phyloP scores from a whole-genome alignment of 2,113 vertebrate genomes.

The Eolophus roseicapilla region DNA sequence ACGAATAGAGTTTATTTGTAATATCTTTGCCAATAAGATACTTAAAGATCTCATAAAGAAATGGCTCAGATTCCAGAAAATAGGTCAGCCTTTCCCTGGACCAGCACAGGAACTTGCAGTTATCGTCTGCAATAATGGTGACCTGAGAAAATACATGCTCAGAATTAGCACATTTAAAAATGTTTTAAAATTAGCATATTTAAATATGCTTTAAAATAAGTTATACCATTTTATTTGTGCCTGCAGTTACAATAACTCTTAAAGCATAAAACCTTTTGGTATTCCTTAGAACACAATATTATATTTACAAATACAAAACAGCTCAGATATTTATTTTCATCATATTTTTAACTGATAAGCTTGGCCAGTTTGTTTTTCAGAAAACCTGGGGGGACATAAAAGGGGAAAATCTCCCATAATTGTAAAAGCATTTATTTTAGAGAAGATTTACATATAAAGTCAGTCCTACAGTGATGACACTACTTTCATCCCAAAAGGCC shows the following conservation, averaged over 20 bases:
- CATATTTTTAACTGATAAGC: neutral
- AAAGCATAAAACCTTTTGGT: neutral
- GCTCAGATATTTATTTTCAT: neutral
- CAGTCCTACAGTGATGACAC: neutral
- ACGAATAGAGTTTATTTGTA: conserved; percentile 96
- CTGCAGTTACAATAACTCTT: neutral
- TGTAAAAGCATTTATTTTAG: neutral
- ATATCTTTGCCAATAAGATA: conserved; percentile 98
- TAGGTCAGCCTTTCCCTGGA: conserved; percentile 93
- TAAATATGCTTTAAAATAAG: neutral
- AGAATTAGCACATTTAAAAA: neutral
- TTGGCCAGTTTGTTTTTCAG: neutral
- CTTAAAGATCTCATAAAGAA: conserved; percentile 94
- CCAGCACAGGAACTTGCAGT: conserved; percentile 95
- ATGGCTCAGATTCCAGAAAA: conserved; percentile 94
- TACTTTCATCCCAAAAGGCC: neutral
- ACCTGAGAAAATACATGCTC: conserved; percentile 76
- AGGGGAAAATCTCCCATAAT: neutral
- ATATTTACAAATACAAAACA: neutral
- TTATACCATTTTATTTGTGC: neutral
- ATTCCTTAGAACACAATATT: neutral
- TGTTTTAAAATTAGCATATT: neutral
- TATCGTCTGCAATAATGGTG: conserved; percentile 92
- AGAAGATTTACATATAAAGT: neutral
- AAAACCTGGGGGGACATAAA: neutral